These are phyloP conservation scores for Deilephila elpenor DNA, from an alignment of 2,888 invertebrate genomes.

Conservation along the genomic window DNA sequence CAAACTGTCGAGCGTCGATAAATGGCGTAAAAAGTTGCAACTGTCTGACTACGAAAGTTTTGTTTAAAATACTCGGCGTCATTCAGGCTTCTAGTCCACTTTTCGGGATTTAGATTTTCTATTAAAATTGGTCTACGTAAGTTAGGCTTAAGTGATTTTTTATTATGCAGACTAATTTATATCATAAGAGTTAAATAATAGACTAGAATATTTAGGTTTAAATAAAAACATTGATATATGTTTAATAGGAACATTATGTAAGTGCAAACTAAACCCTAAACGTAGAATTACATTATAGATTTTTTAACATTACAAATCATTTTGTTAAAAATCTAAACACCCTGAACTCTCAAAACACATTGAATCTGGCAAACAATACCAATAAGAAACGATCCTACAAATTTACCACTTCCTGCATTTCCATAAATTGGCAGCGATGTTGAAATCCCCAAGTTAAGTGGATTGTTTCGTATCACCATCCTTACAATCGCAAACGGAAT, in stretches of 20 bases:
- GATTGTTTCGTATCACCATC: constrained; percentile 41
- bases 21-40: background rate
- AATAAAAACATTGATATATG: no score
- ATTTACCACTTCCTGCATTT: constrained; percentile 8
- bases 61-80: background rate
- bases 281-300: no score
- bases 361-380: background rate
- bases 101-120: background rate
- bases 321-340: no score
- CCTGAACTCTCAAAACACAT: background rate
- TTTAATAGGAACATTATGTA: no score
- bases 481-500: constrained; percentile 50
- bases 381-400: background rate
- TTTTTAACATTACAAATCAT: no score
- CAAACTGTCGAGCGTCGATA: background rate
- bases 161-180: no score
- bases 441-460: constrained; percentile 28
- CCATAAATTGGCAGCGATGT: constrained; percentile 27
- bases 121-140: background rate
- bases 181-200: no score
- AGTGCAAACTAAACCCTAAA: no score
- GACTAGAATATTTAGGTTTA: no score
- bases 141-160: no score
- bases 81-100: background rate
- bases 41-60: background rate